Conservation (phyloP, 1,140 invertebrate species). For the Bombyx mori region DNA sequence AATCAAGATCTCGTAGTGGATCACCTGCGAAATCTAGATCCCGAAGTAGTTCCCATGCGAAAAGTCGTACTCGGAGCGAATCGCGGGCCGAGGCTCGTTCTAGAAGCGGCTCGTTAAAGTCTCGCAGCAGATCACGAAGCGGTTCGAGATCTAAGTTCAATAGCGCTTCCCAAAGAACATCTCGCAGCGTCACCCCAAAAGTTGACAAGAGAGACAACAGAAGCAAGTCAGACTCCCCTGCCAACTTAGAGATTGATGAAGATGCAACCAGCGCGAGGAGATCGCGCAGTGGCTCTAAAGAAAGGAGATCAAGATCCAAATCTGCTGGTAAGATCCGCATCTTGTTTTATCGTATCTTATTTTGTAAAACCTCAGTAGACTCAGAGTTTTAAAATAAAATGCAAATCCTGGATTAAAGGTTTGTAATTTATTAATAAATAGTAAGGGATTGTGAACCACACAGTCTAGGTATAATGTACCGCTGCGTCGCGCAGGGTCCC, state of each 20-base stretch:
- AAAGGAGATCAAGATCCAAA: constrained; percentile 9
- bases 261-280: constrained; percentile 8
- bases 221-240: constrained; percentile 21
- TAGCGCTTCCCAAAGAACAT: constrained; percentile 10
- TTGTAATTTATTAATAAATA: too few relatives aligned
- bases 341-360: too few relatives aligned
- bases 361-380: too few relatives aligned
- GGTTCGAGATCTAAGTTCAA: constrained; percentile 11
- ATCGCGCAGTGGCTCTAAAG: constrained; percentile 9
- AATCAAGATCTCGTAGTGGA: constrained; percentile 19
- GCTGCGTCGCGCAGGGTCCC: constrained; percentile 14
- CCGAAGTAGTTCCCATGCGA: constrained; percentile 8
- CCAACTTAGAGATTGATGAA: constrained; percentile 29
- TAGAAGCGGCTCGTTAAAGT: constrained; percentile 7
- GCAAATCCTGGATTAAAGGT: too few relatives aligned
- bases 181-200: constrained; percentile 5
- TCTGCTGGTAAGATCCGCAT: constrained; percentile 5
- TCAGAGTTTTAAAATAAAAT: too few relatives aligned
- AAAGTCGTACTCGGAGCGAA: constrained; percentile 14
- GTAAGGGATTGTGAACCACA: too few relatives aligned
- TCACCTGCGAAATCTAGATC: constrained; percentile 15
- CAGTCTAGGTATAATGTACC: too few relatives aligned
- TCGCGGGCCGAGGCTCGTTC: constrained; percentile 14
- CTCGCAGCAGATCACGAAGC: constrained; percentile 16
- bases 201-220: constrained; percentile 14